Evolutionary conservation across 2,797 vertebrate species (phyloP).

Genomic region (Trachurus trachurus): DNA sequence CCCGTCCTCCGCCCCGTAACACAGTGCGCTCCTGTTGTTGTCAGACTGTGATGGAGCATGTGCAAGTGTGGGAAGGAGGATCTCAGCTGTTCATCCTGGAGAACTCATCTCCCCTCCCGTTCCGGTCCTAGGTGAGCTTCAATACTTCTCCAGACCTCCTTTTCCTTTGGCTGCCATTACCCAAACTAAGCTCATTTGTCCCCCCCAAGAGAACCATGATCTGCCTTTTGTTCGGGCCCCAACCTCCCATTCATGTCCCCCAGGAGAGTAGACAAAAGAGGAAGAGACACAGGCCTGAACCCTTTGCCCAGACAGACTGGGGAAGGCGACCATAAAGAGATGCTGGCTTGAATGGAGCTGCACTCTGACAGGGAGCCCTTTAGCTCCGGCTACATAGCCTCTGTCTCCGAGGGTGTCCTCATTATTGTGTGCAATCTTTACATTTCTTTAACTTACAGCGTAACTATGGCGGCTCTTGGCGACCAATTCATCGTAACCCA

Average conservation of each 20-base stretch:
- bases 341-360: constrained; percentile 66
- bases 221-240: constrained; percentile 84
- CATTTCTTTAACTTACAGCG: not conserved
- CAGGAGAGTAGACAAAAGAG: constrained; percentile 83
- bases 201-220: constrained; percentile 84
- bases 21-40: constrained; percentile 59
- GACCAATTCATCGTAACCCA: not conserved
- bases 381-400: constrained; percentile 46
- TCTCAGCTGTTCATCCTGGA: constrained; percentile 74
- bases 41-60: constrained; percentile 71
- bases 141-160: constrained; percentile 76
- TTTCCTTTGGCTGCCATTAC: constrained; percentile 80
- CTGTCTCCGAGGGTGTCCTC: constrained; percentile 52
- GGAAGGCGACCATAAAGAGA: constrained; percentile 81
- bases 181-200: constrained; percentile 86
- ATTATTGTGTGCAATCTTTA: constrained; percentile 27
- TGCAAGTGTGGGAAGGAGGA: constrained; percentile 74
- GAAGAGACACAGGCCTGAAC: constrained; percentile 80
- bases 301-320: constrained; percentile 83
- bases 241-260: constrained; percentile 81
- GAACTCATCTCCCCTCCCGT: constrained; percentile 71
- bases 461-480: not conserved
- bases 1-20: constrained; percentile 29
- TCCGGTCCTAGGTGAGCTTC: constrained; percentile 79
- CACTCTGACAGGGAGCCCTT: constrained; percentile 42